A percentile compares a stretch with the other conserved stretches of the same genome.
These are phyloP conservation scores for Eilema caniola DNA, from an alignment of 2,888 invertebrate genomes.

Conservation along the genomic window DNA sequence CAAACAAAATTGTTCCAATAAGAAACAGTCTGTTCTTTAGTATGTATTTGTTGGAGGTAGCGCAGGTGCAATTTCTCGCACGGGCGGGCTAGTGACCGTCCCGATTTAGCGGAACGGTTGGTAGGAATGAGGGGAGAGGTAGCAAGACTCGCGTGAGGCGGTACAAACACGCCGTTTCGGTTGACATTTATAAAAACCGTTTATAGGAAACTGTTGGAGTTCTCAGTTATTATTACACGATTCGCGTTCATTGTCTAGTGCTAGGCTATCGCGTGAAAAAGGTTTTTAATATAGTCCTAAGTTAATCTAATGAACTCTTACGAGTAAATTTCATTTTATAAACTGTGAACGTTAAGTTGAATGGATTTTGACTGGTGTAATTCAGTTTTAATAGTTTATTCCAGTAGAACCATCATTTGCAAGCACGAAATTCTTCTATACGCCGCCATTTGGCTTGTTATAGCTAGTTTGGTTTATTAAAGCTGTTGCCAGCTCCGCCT, in stretches of 20 bases:
- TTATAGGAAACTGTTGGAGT: conserved; percentile 5
- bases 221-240: neutral
- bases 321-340: no score
- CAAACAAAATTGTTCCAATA: neutral
- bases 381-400: no score
- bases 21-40: neutral
- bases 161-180: conserved; percentile 27
- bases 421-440: no score
- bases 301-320: no score
- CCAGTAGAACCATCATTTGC: no score
- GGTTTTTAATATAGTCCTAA: neutral
- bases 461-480: no score
- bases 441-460: no score
- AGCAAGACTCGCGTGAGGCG: conserved; percentile 29
- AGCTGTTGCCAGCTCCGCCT: no score
- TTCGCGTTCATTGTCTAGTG: neutral
- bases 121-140: conserved; percentile 15
- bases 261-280: neutral
- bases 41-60: conserved; percentile 15
- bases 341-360: neutral
- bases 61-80: conserved; percentile 29
- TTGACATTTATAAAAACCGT: conserved; percentile 22
- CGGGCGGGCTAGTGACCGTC: conserved; percentile 7
- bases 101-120: conserved; percentile 7
- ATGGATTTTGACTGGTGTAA: neutral